Percentiles rank a stretch among this genome's conserved stretches.
These are phyloP conservation scores for Muscicapa striata DNA, from an alignment of 2,797 vertebrate species.

Conservation along the genomic window DNA sequence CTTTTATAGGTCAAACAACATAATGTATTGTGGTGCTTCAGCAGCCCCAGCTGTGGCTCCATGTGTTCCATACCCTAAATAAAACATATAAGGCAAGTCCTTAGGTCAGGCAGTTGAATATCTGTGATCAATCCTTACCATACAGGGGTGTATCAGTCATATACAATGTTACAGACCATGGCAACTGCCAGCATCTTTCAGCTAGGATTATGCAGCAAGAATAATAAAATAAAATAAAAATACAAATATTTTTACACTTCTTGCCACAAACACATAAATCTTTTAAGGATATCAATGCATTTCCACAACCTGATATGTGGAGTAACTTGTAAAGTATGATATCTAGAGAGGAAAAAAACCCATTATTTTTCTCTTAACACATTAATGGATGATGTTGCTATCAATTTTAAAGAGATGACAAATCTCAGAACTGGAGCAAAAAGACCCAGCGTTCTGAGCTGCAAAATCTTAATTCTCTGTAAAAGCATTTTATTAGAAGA, in stretches of 20 bases:
- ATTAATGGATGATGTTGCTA: neutral
- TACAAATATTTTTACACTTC: slow-evolving; percentile 49
- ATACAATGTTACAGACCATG: neutral
- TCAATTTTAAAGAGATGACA: slow-evolving; percentile 1
- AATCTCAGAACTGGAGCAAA: neutral
- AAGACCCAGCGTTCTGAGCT: neutral
- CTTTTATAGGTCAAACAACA: slow-evolving; percentile 26
- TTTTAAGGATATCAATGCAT: neutral
- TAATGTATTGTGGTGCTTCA: slow-evolving; percentile 26
- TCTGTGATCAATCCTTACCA: slow-evolving; percentile 57
- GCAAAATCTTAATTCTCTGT: neutral
- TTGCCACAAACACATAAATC: slow-evolving; percentile 43
- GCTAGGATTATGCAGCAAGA: slow-evolving; percentile 29
- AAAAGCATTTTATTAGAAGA: neutral
- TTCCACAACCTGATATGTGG: slow-evolving; percentile 8
- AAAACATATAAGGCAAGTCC: slow-evolving; percentile 45
- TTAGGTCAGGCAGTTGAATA: slow-evolving; percentile 25
- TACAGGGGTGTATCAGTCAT: slow-evolving; percentile 33
- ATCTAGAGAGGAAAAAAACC: neutral
- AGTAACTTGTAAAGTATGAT: slow-evolving; percentile 22
- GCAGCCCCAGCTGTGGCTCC: slow-evolving; percentile 41
- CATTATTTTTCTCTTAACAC: neutral
- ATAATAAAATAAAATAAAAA: slow-evolving; percentile 59
- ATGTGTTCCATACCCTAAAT: slow-evolving; percentile 55
- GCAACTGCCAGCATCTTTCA: slow-evolving; percentile 31